Conservation (phyloP, 1,140 invertebrate species). For the Brachionus manjavacas region DNA sequence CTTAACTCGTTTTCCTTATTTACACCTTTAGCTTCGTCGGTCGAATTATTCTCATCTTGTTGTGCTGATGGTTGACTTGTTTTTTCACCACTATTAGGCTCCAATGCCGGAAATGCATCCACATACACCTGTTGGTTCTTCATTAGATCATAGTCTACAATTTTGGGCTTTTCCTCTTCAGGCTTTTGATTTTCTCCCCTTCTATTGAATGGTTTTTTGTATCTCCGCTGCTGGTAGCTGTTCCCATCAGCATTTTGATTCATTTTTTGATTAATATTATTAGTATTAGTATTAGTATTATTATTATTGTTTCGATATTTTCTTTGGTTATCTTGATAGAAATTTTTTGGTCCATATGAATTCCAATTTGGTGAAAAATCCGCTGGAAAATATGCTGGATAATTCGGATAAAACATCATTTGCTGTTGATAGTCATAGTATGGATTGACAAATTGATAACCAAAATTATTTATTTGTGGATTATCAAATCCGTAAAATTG, state of each 20-base stretch:
- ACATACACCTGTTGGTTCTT: conserved; percentile 4
- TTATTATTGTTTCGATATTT: not conserved
- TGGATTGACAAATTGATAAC: not conserved
- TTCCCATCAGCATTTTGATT: not conserved
- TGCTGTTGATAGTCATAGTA: not conserved
- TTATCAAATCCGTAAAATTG: not conserved
- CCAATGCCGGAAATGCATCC: not conserved
- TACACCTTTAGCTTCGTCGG: not conserved
- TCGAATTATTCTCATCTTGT: not conserved
- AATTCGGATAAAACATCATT: not conserved
- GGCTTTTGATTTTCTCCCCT: not conserved
- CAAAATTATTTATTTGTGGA: not conserved
- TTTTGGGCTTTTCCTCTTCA: not conserved
- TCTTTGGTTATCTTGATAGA: not conserved
- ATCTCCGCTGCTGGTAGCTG: not conserved
- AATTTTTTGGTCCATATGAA: not conserved
- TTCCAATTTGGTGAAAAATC: conserved; percentile 6
- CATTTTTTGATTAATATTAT: not conserved
- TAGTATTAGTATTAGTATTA: no score
- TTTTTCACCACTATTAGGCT: not conserved
- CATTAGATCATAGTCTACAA: not conserved
- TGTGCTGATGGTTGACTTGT: not conserved
- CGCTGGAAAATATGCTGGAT: conserved; percentile 7
- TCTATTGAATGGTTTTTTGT: not conserved
- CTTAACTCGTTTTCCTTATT: not conserved